phyloP scores from a whole-genome alignment of 2,797 vertebrate genomes.

The Sebastes taczanowskii region DNA sequence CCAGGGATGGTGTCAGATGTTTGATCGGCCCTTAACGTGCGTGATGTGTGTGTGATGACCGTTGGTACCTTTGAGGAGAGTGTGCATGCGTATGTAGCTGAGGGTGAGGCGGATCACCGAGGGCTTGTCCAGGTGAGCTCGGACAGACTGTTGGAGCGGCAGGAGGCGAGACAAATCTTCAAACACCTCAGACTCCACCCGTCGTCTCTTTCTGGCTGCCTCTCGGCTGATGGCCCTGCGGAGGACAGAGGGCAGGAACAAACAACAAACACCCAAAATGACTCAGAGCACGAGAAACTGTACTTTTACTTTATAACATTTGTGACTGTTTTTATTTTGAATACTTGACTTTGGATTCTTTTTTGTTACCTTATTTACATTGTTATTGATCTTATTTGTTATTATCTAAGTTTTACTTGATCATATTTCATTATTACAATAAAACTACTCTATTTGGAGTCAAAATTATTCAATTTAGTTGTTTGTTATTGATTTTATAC shows the following conservation, averaged over 20 bases:
- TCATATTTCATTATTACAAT: no score
- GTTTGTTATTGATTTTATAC: no score
- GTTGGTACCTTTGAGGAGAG: slow-evolving; percentile 82
- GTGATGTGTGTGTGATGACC: slow-evolving; percentile 4
- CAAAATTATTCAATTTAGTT: no score
- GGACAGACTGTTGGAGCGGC: slow-evolving; percentile 89
- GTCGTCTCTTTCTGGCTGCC: slow-evolving; percentile 89
- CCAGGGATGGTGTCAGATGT: not conserved
- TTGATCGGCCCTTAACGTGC: not conserved
- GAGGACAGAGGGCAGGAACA: not conserved
- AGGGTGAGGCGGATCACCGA: slow-evolving; percentile 95
- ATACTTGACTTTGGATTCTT: no score
- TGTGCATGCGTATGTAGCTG: slow-evolving; percentile 92
- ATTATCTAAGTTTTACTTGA: no score
- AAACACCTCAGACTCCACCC: slow-evolving; percentile 93
- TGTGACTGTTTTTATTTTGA: no score
- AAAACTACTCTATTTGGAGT: no score
- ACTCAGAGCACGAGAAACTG: no score
- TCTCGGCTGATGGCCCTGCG: slow-evolving; percentile 82
- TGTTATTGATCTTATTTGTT: no score
- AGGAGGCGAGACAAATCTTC: slow-evolving; percentile 90
- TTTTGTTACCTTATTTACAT: no score
- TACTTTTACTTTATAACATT: no score
- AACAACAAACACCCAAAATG: not conserved
- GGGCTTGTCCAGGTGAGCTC: slow-evolving; percentile 92